phyloP scores from a whole-genome alignment of 2,888 invertebrate genomes.

The Sinohyriopsis cumingii region DNA sequence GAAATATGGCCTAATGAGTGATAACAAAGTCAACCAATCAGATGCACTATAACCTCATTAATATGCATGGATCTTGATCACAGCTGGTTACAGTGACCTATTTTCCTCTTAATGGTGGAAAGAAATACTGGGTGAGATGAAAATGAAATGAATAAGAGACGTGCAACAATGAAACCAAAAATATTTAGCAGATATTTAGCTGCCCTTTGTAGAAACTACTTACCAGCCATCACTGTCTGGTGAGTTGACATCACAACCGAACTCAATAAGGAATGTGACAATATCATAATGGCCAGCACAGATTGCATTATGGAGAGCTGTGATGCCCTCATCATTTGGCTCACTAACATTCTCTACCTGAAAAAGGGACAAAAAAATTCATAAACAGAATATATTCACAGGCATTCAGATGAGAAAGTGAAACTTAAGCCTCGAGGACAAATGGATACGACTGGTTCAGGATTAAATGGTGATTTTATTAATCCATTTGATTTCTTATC shows the following conservation, averaged over 20 bases:
- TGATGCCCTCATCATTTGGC: slow-evolving; percentile 99
- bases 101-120: too few relatives aligned
- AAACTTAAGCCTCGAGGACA: background rate
- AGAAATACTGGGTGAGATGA: too few relatives aligned
- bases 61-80: too few relatives aligned
- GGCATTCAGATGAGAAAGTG: background rate
- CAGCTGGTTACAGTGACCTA: too few relatives aligned
- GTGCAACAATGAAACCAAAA: too few relatives aligned
- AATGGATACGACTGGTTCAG: background rate
- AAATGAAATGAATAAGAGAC: too few relatives aligned
- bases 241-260: slow-evolving; percentile 99
- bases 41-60: too few relatives aligned
- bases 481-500: too few relatives aligned
- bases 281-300: slow-evolving; percentile 99
- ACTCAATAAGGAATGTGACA: slow-evolving; percentile 96
- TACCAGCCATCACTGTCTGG: slow-evolving; percentile 98
- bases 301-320: slow-evolving; percentile 98
- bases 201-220: slow-evolving; percentile 43
- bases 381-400: background rate
- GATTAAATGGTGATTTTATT: background rate
- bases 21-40: too few relatives aligned
- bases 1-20: too few relatives aligned
- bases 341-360: slow-evolving; percentile 95
- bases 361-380: slow-evolving; percentile 6
- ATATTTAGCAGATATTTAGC: too few relatives aligned